These are phyloP conservation scores for Pseudochromis fuscus DNA, from an alignment of 2,797 vertebrate genomes.

Conservation along the genomic window DNA sequence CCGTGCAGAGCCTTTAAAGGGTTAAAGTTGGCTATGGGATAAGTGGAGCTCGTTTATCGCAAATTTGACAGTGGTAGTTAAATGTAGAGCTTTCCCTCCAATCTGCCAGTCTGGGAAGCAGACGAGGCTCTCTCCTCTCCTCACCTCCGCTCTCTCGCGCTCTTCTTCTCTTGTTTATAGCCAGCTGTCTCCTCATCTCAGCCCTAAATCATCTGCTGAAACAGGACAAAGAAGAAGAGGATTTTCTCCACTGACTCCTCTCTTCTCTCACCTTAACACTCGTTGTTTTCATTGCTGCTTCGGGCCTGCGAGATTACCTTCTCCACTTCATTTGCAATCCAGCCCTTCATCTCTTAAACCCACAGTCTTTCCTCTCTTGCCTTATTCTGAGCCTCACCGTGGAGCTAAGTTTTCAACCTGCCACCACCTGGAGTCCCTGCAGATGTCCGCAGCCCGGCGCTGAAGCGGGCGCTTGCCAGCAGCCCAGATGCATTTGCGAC, in stretches of 20 bases:
- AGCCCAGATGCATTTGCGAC: conserved; percentile 84
- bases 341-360: conserved; percentile 4
- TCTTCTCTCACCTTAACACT: conserved; percentile 27
- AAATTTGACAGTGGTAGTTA: conserved; percentile 79
- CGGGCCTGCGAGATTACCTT: conserved; percentile 29
- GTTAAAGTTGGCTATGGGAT: conserved; percentile 81
- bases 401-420: conserved; percentile 49
- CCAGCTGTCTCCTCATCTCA: conserved; percentile 30
- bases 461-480: conserved; percentile 72
- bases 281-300: conserved; percentile 2
- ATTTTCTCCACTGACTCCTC: not conserved
- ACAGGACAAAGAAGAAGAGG: conserved; percentile 39
- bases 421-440: conserved; percentile 54
- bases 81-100: conserved; percentile 70
- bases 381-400: conserved; percentile 18
- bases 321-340: conserved; percentile 27
- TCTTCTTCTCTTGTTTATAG: conserved; percentile 39
- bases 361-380: not conserved
- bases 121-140: conserved; percentile 44
- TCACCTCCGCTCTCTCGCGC: conserved; percentile 40
- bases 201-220: conserved; percentile 33
- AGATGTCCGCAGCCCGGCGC: conserved; percentile 74
- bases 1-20: conserved; percentile 63
- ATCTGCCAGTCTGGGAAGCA: conserved; percentile 68
- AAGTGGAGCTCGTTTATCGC: conserved; percentile 79